Evolutionary conservation across 1,140 invertebrate genomes (phyloP), one percentile per base, ranked within the genome.

Genomic region (Brachionus koreanus): DNA sequence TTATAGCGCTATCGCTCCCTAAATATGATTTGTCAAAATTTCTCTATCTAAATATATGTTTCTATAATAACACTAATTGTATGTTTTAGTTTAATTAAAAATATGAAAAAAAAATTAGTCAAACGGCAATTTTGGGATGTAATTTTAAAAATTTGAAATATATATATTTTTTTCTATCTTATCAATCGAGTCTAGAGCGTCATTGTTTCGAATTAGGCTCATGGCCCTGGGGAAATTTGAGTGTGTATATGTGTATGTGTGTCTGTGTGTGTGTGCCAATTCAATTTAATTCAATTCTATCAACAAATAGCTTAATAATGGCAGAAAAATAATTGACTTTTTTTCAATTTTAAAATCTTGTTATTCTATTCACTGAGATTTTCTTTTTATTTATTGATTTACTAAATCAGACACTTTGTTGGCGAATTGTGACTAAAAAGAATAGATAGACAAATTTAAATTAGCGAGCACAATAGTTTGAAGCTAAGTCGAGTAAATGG

Each of bases 21-120:
- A 9, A 46, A 74, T 46, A n/a, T 69, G 65, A 69, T 69, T 69
- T 37, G 65, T 69, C 65, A 69, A 69, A 42, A 57, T 16, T 6
- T 57, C 1, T 2, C 10, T 16, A 25, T 46, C 23, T 13, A 29
- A 42, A 42, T 5, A 25, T 25, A 74, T 13, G 7, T 43, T 2
- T 39, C 13, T 39, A 7, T 23, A 46, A 74, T 74, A 46, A 43
- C 13, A 29, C 43, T 74, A 46, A 46, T 74, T 74, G 69, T 74
- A 74, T 74, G 69, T 74, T 74, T 74, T 74, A 25, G 69, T 46
- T 74, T 74, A 74, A 74, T 74, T 74, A 74, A 74, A 74, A 46
- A 74, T 19, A n/a, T n/a, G n/a, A n/a, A n/a, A n/a, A n/a, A n/a
- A n/a, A 33, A 29, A 1, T 7, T 25, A 63, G 29, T 29, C 19